Base-by-base conservation (phyloP, 92 coral and sea anemone species). In the Actinostola sp. region DNA sequence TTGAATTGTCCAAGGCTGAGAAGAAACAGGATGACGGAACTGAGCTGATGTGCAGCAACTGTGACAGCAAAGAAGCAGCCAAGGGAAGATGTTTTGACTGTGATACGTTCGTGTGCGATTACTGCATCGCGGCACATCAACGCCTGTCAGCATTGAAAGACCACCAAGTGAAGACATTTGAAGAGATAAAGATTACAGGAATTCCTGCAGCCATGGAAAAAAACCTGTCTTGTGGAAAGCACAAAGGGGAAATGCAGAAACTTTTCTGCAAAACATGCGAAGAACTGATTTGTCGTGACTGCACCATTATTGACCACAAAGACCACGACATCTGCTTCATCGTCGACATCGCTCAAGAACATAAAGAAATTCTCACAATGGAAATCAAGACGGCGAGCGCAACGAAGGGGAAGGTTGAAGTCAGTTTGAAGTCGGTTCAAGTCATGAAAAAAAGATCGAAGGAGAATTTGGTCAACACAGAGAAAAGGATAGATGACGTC, bases 181-280 rank as follows among this genome's bases (percentile, higher is more conserved):
- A 82, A 8, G 90, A 88, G 16, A 70, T 88, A 0, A 88, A 74
- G 56, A 50, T 45, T 5, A 65, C 71, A 41, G 70, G 76, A 24
- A 23, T 82, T 0, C 63, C 63, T n/a, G n/a, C n/a, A 29, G 83
- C 77, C 9, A 67, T 81, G 48, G 82, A 68, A 26, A 83, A 73
- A n/a, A 77, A 81, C 19, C 46, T 70, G 21, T 62, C 62, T 35
- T 91, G 93, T 46, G 33, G 0, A 7, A 86, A 91, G 66, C 97
- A 91, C 67, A 59, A 61, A 17, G 89, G 75, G 9, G 90, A 91
- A 61, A 32, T 38, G 10, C 31, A 79, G 31, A 91, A 88, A 35
- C 76, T 91, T 9, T 91, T 71, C 49, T 91, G 97, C 67, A 63
- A 46, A 54, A 88, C 90, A 30, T 91, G 97, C 42, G 80, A 91